Percentiles rank a stretch among this genome's conserved stretches.
These are phyloP conservation scores for Hylyphantes graminicola DNA, from an alignment of 1,140 invertebrate species.

Conservation along the genomic window DNA sequence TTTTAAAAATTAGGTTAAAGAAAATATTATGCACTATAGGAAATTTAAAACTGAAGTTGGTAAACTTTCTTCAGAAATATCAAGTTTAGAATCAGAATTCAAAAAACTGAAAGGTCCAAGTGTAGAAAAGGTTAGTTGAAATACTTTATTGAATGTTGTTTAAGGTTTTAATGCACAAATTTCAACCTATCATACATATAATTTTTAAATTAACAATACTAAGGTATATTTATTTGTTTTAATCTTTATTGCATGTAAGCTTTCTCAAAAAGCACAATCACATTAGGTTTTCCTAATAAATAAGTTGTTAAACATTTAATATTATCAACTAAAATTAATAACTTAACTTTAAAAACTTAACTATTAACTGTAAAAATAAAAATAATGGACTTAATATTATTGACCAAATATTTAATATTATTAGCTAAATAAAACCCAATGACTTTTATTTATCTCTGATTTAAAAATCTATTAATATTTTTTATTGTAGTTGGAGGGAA, in stretches of 20 bases:
- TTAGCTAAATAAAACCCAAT: background rate
- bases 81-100: constrained; percentile 37
- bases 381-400: no score
- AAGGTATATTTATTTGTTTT: no score
- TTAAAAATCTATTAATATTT: background rate
- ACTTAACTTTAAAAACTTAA: no score
- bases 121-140: constrained; percentile 28
- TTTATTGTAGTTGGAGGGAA: constrained; percentile 30
- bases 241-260: background rate
- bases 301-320: no score
- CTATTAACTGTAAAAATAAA: no score
- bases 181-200: background rate
- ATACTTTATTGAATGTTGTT: background rate
- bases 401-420: no score
- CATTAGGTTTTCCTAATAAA: no score
- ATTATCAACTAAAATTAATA: no score
- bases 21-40: constrained; percentile 51
- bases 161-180: background rate
- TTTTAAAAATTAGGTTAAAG: constrained; percentile 18
- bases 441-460: background rate
- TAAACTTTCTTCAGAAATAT: constrained; percentile 35
- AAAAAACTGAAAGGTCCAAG: constrained; percentile 40
- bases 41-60: constrained; percentile 41
- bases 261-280: background rate
- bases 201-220: no score